A percentile compares a stretch with the other conserved stretches of the same genome.
Conservation (phyloP, 37 sponge, comb jelly and placozoan genomes). For the Oopsacas minuta region DNA sequence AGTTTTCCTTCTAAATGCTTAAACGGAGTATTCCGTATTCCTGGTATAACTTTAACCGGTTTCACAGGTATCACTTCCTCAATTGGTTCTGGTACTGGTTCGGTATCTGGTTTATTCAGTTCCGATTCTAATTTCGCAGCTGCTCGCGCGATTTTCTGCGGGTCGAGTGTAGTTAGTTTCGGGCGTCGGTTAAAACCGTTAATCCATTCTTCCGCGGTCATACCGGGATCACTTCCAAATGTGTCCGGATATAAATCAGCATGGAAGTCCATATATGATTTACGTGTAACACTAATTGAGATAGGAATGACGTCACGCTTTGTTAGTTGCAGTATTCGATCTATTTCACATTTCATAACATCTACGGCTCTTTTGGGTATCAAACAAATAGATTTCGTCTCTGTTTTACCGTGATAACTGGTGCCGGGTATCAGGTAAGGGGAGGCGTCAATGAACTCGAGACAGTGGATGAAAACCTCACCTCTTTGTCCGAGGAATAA, state of each 20-base stretch:
- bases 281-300: conserved; percentile 55
- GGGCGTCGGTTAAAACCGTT: conserved; percentile 35
- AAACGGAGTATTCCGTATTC: conserved; percentile 42
- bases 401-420: background rate
- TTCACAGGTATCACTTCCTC: background rate
- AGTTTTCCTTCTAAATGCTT: conserved; percentile 52
- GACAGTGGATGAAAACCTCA: background rate
- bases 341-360: conserved; percentile 69
- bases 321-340: conserved; percentile 49
- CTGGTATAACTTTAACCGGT: background rate
- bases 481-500: background rate
- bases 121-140: background rate
- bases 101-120: background rate
- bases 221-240: conserved; percentile 29
- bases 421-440: background rate
- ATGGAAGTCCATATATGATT: conserved; percentile 63
- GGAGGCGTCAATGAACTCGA: background rate
- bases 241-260: conserved; percentile 76
- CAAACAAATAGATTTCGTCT: conserved; percentile 22
- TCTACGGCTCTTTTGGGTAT: conserved; percentile 61
- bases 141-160: background rate
- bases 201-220: conserved; percentile 61
- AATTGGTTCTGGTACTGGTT: background rate
- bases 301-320: conserved; percentile 58
- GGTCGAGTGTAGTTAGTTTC: background rate